These are phyloP conservation scores for Antheraea pernyi DNA, from an alignment of 1,140 invertebrate species.

Conservation along the genomic window DNA sequence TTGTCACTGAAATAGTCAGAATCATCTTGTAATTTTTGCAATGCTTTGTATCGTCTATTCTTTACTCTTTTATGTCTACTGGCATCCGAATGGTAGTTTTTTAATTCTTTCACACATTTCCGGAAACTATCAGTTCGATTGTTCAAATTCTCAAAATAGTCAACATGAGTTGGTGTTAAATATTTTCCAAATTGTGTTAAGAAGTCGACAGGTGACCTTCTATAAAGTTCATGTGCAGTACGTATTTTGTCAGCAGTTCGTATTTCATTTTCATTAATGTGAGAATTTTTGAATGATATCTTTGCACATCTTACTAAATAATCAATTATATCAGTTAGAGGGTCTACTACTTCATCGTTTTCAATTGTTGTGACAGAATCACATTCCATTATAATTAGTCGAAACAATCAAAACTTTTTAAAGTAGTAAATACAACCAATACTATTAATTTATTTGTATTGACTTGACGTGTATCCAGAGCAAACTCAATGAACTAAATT, in stretches of 20 bases:
- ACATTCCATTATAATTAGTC: neutral
- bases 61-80: conserved; percentile 82
- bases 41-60: conserved; percentile 91
- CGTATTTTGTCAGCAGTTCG: conserved; percentile 83
- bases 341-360: conserved; percentile 34
- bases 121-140: conserved; percentile 79
- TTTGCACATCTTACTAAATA: conserved; percentile 69
- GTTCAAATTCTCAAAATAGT: conserved; percentile 81
- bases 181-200: conserved; percentile 88
- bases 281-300: conserved; percentile 87
- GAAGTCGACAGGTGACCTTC: conserved; percentile 84
- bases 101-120: conserved; percentile 80
- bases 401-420: neutral
- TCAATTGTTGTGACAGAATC: neutral
- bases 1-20: conserved; percentile 93
- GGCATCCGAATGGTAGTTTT: conserved; percentile 77
- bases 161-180: conserved; percentile 83
- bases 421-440: no score
- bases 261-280: conserved; percentile 87
- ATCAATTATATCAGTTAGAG: conserved; percentile 73
- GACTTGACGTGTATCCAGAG: no score
- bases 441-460: no score
- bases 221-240: conserved; percentile 84
- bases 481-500: no score
- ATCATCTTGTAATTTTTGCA: conserved; percentile 86